Conservation (phyloP, 2,113 vertebrate species). For the Nestor notabilis region DNA sequence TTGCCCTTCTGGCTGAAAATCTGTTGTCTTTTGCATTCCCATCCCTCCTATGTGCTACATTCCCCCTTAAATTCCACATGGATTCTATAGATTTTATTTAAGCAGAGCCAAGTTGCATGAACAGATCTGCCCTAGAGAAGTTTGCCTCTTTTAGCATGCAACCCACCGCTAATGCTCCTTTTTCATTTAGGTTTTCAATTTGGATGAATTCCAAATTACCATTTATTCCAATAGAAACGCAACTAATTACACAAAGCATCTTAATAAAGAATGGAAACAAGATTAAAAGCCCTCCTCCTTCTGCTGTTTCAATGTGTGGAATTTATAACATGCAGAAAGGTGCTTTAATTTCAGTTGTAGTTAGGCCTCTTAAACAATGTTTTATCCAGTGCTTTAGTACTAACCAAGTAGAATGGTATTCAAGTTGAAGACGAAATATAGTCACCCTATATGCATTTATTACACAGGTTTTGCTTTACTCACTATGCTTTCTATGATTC, state of each 20-base stretch:
- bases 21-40: slow-evolving; percentile 70
- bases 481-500: not conserved
- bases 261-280: slow-evolving; percentile 78
- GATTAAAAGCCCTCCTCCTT: slow-evolving; percentile 73
- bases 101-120: slow-evolving; percentile 69
- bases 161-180: slow-evolving; percentile 69
- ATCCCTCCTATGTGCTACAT: slow-evolving; percentile 27
- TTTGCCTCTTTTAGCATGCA: slow-evolving; percentile 79
- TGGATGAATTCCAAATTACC: slow-evolving; percentile 84
- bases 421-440: not conserved
- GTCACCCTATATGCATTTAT: not conserved
- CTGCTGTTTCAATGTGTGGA: slow-evolving; percentile 59
- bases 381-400: not conserved
- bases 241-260: slow-evolving; percentile 79
- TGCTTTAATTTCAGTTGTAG: slow-evolving; percentile 27
- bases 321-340: slow-evolving; percentile 54
- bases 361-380: not conserved
- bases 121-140: slow-evolving; percentile 78
- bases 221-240: slow-evolving; percentile 80
- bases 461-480: not conserved
- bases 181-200: slow-evolving; percentile 82
- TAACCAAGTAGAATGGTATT: not conserved
- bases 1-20: slow-evolving; percentile 77
- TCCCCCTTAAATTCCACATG: slow-evolving; percentile 68
- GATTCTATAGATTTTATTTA: slow-evolving; percentile 78